Conservation (phyloP, 2,113 vertebrate genomes). For the Phylloscopus trochiloides region DNA sequence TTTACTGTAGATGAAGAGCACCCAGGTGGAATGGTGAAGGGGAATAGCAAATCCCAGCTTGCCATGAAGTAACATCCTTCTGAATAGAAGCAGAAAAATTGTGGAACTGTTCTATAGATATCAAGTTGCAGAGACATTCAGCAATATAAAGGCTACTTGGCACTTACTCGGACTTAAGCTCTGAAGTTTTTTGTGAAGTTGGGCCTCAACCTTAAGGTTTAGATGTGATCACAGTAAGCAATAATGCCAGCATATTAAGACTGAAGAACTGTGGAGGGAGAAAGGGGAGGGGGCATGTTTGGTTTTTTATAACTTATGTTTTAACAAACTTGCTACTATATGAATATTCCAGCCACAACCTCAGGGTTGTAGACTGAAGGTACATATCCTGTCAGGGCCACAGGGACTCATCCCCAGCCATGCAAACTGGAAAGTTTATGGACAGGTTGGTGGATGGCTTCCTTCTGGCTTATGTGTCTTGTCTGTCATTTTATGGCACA, state of each 20-base stretch:
- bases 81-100: neutral
- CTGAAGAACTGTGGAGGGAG: rapidly evolving
- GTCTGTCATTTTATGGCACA: neutral
- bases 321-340: neutral
- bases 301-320: neutral
- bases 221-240: neutral
- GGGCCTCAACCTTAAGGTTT: neutral
- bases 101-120: neutral
- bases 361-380: rapidly evolving
- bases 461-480: neutral
- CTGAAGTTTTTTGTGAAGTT: neutral
- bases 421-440: neutral
- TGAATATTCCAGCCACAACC: neutral
- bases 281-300: neutral
- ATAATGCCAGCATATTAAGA: neutral
- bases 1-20: neutral
- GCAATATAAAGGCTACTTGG: neutral
- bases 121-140: neutral
- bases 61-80: neutral
- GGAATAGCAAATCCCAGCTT: neutral
- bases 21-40: neutral
- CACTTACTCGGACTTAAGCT: neutral
- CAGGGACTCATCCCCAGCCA: neutral
- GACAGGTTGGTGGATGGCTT: neutral
- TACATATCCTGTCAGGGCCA: too few relatives aligned